These are phyloP conservation scores for Xerus rutilus DNA, from an alignment of 2,797 vertebrate species.

Conservation along the genomic window DNA sequence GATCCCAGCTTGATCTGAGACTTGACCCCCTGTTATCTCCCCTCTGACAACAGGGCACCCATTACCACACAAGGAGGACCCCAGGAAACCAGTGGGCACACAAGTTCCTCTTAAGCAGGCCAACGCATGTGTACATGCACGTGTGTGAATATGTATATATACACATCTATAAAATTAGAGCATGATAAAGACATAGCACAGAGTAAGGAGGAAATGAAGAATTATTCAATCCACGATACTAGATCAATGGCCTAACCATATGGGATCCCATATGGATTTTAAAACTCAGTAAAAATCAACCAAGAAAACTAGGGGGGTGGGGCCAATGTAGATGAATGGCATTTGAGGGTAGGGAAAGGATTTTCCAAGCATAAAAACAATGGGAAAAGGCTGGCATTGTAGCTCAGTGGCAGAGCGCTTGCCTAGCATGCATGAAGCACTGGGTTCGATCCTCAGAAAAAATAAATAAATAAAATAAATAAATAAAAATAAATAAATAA, in stretches of 20 bases:
- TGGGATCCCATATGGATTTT: slow-evolving; percentile 1
- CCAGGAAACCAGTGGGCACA: neutral
- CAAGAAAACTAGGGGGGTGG: neutral
- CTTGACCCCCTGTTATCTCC: neutral
- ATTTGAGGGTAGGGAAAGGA: neutral
- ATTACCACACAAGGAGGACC: neutral
- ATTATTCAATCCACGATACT: neutral
- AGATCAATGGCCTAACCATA: neutral
- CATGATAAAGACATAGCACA: slow-evolving; percentile 2
- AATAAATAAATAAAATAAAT: no score
- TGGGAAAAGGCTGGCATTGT: no score
- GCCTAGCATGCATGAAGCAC: no score
- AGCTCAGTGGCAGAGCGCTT: no score
- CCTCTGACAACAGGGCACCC: neutral
- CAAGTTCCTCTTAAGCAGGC: neutral
- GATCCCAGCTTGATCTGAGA: neutral
- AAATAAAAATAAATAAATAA: no score
- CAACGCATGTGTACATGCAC: no score
- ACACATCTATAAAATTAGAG: neutral
- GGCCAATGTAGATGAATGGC: neutral
- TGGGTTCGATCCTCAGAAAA: no score
- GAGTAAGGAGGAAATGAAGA: neutral
- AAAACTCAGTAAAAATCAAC: slow-evolving; percentile 58
- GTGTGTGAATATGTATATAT: neutral
- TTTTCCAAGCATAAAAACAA: slow-evolving; percentile 57